phyloP scores from a whole-genome alignment of 2,888 invertebrate species.

The Chromoteleia sp. region DNA sequence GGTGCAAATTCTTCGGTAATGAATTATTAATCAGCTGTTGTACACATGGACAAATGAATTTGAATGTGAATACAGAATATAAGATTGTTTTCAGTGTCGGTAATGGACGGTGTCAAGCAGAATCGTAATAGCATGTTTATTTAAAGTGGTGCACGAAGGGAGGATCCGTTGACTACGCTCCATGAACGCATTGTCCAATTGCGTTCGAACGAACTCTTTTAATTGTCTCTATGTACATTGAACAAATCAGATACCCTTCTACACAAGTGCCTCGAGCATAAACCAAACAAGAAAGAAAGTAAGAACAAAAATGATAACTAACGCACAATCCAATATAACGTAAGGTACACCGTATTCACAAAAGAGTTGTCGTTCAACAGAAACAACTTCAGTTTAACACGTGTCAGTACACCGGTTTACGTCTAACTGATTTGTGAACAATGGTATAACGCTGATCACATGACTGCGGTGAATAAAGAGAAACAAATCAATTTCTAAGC shows the following conservation, averaged over 20 bases:
- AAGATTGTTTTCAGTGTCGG: conserved; percentile 66
- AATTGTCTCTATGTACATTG: conserved; percentile 47
- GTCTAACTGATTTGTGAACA: conserved; percentile 33
- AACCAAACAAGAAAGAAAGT: conserved; percentile 23
- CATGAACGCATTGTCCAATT: conserved; percentile 45
- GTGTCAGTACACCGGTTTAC: background rate
- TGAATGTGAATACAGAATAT: conserved; percentile 51
- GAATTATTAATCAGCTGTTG: conserved; percentile 64
- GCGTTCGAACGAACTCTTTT: conserved; percentile 22
- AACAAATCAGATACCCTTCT: conserved; percentile 52
- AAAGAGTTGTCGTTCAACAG: conserved; percentile 12
- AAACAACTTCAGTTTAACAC: conserved; percentile 4
- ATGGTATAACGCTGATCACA: conserved; percentile 47
- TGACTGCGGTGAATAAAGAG: conserved; percentile 49
- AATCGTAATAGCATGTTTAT: conserved; percentile 52
- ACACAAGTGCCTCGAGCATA: conserved; percentile 40
- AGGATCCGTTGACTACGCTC: conserved; percentile 66
- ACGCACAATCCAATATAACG: conserved; percentile 35
- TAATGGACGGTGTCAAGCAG: conserved; percentile 69
- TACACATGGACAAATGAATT: conserved; percentile 63
- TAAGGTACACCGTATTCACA: conserved; percentile 29
- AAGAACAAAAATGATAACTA: conserved; percentile 33
- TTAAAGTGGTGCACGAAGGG: conserved; percentile 59
- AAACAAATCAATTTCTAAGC: conserved; percentile 64
- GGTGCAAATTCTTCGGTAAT: conserved; percentile 64